Conservation (phyloP, 2,888 invertebrate genomes). For the Troides oblongomaculatus region DNA sequence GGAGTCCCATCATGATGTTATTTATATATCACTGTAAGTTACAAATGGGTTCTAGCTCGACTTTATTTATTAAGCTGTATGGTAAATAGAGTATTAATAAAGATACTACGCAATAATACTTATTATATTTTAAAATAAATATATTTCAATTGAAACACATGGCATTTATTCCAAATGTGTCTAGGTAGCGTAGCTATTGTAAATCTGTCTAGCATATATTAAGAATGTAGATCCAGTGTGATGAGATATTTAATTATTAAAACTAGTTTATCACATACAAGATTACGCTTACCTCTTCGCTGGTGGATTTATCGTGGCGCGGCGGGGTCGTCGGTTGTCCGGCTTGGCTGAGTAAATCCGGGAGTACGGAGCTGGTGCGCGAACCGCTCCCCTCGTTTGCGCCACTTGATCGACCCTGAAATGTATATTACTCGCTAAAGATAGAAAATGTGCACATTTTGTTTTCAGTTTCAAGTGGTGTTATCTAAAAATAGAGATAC, state of each 20-base stretch:
- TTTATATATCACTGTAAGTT: slow-evolving; percentile 26
- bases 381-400: slow-evolving; percentile 83
- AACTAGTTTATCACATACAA: not conserved
- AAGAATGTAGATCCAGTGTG: slow-evolving; percentile 5
- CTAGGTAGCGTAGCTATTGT: slow-evolving; percentile 19
- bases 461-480: not conserved
- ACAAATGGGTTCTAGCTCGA: slow-evolving; percentile 24
- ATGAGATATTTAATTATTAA: slow-evolving; percentile 13
- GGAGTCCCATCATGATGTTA: slow-evolving; percentile 31
- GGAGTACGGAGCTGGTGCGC: slow-evolving; percentile 94
- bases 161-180: slow-evolving; percentile 16
- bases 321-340: slow-evolving; percentile 91
- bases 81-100: slow-evolving; percentile 17
- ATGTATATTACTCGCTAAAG: slow-evolving; percentile 26
- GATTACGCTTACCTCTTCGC: slow-evolving; percentile 95
- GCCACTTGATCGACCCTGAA: slow-evolving; percentile 70
- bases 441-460: not conserved
- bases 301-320: slow-evolving; percentile 94
- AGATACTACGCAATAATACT: slow-evolving; percentile 18
- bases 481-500: not conserved
- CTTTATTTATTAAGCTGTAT: slow-evolving; percentile 27
- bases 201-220: slow-evolving; percentile 14
- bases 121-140: slow-evolving; percentile 18
- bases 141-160: slow-evolving; percentile 13
- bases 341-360: slow-evolving; percentile 95